Evolutionary conservation across 2,888 invertebrate species (phyloP), one percentile per base, ranked within the genome.

Genomic region (Lagria hirta): DNA sequence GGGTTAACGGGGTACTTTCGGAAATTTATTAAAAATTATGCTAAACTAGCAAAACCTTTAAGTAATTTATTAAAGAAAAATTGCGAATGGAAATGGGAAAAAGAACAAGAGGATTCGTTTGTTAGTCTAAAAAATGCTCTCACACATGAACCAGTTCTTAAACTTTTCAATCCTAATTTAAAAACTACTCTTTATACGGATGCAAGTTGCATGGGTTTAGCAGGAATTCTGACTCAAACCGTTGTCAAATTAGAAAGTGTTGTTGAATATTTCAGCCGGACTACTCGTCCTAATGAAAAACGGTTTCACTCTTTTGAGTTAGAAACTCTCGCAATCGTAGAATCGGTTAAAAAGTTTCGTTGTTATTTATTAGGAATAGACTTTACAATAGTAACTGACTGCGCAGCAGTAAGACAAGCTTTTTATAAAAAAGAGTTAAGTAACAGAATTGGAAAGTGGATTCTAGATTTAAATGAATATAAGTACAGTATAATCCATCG

Each of bases 231-330:
- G 41, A 7, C 38, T 12, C 28, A 33, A 50, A n/a, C n/a, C n/a
- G n/a, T n/a, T n/a, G n/a, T n/a, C n/a, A n/a, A n/a, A n/a, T n/a
- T n/a, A n/a, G n/a, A n/a, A n/a, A 38, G 53, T 7, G 52, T 48
- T 3, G 51, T 67, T 1, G 52, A 56, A 1, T 68, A 61, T 43
- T 56, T 52, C 15, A 62, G 61, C 24, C 48, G 59, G 6, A 58
- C 55, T 8, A 55, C 65, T 1, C 55, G 52, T 2, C 21, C 17
- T 5, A 14, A 47, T 8, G 49, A 38, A 57, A 55, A 51, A 27
- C 47, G 34, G 40, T 42, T 21, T 24, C 49, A 49, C 20, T 51
- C 45, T 1, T 53, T 44, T 16, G 53, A 51, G 22, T 21, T 51
- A 3, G 53, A 53, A 20, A 36, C 49, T 2, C 22, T 52, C 0